Conservation (phyloP, 2,888 invertebrate species). For the Leucophora obtusa region DNA sequence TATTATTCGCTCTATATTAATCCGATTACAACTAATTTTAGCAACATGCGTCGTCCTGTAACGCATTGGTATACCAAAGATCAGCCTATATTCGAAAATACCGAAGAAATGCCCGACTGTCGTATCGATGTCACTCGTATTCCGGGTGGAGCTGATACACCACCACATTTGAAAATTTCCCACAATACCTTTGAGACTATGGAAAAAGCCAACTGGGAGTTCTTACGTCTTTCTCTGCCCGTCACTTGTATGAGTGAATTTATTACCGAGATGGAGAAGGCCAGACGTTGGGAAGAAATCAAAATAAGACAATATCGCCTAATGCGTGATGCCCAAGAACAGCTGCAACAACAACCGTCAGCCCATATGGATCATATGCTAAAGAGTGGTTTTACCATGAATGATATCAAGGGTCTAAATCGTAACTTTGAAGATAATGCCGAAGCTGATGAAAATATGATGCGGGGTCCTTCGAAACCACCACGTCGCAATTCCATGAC, state of each 20-base stretch:
- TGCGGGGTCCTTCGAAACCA: slow-evolving; percentile 83
- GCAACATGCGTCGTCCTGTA: slow-evolving; percentile 98
- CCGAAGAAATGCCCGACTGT: slow-evolving; percentile 91
- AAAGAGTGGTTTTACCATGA: slow-evolving; percentile 93
- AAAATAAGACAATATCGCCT: slow-evolving; percentile 90
- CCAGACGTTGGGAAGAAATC: slow-evolving; percentile 93
- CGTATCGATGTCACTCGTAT: slow-evolving; percentile 95
- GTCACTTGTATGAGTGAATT: slow-evolving; percentile 93
- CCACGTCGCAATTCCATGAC: slow-evolving; percentile 88
- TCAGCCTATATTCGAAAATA: slow-evolving; percentile 96
- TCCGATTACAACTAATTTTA: slow-evolving; percentile 80
- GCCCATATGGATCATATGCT: slow-evolving; percentile 94
- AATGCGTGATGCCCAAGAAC: slow-evolving; percentile 84
- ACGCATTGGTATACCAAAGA: slow-evolving; percentile 99
- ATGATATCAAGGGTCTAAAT: slow-evolving; percentile 93
- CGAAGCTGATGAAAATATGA: slow-evolving; percentile 83
- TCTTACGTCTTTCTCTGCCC: slow-evolving; percentile 95
- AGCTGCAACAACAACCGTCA: slow-evolving; percentile 73
- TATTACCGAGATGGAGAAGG: slow-evolving; percentile 91
- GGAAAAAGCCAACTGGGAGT: slow-evolving; percentile 99
- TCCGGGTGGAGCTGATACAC: slow-evolving; percentile 90
- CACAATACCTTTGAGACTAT: slow-evolving; percentile 98
- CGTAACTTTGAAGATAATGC: slow-evolving; percentile 91
- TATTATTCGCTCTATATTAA: too few relatives aligned
- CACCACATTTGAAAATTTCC: slow-evolving; percentile 96